These are phyloP conservation scores for Watsonalla binaria DNA, from an alignment of 2,888 invertebrate genomes.

Conservation along the genomic window DNA sequence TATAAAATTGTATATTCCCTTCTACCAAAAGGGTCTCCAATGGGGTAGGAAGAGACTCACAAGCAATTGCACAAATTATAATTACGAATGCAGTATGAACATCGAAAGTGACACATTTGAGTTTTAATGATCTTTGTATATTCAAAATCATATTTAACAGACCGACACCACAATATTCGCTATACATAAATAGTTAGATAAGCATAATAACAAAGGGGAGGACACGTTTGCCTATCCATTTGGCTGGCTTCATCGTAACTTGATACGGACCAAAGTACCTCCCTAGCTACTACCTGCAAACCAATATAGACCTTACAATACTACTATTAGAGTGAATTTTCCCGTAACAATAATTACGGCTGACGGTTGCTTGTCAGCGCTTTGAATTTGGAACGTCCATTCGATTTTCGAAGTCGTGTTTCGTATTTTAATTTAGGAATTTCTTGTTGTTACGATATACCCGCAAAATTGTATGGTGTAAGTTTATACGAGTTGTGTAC, in stretches of 20 bases:
- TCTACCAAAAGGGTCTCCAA: no score
- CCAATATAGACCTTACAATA: constrained; percentile 9
- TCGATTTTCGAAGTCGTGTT: constrained; percentile 11
- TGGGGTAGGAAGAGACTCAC: no score
- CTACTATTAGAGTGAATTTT: background rate
- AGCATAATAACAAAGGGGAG: constrained; percentile 25
- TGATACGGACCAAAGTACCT: constrained; percentile 39
- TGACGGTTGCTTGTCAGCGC: constrained; percentile 25
- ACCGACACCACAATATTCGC: background rate
- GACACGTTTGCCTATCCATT: constrained; percentile 61
- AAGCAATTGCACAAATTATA: no score
- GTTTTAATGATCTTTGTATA: no score
- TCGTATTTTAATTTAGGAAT: constrained; percentile 17
- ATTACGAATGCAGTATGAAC: no score
- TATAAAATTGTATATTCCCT: no score
- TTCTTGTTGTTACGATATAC: background rate
- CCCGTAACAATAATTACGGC: constrained; percentile 6
- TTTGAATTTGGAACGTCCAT: constrained; percentile 26
- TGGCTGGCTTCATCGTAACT: constrained; percentile 54
- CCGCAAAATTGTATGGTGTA: no score
- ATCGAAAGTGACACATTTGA: no score
- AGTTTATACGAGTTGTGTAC: no score
- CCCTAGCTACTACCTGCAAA: constrained; percentile 18
- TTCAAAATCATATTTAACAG: no score
- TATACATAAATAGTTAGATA: constrained; percentile 13